A percentile compares a stretch with the other conserved stretches of the same genome.
phyloP scores from a whole-genome alignment of 2,113 vertebrate genomes.

The Myxocyprinus asiaticus region DNA sequence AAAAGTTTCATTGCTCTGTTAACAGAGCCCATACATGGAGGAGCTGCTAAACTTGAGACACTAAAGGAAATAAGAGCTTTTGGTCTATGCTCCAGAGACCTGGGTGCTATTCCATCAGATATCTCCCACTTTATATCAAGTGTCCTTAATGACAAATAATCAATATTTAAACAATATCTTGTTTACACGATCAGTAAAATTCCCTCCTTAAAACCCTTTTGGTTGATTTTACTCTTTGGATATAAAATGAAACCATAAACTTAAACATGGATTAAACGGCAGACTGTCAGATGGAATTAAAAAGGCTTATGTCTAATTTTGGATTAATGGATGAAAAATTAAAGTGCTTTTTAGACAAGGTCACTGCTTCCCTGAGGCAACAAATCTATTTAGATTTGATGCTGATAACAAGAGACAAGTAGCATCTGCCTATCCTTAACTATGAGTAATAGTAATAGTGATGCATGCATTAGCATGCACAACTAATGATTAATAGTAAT shows the following conservation, averaged over 20 bases:
- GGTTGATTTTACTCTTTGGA: neutral
- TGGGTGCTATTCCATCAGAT: conserved; percentile 14
- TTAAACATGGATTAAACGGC: conserved; percentile 13
- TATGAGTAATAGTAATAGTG: too few relatives aligned
- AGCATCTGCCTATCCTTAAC: too few relatives aligned
- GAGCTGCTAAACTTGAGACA: neutral
- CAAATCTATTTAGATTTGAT: too few relatives aligned
- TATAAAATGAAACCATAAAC: conserved; percentile 16
- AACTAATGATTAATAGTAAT: neutral
- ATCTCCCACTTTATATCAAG: conserved; percentile 11
- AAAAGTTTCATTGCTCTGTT: neutral
- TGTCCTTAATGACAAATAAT: conserved; percentile 19
- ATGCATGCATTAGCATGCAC: too few relatives aligned
- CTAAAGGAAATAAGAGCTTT: conserved; percentile 14
- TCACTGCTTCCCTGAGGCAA: neutral
- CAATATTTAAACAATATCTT: conserved; percentile 7
- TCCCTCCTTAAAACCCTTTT: neutral
- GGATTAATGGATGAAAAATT: neutral
- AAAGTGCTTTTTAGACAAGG: neutral
- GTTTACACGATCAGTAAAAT: neutral
- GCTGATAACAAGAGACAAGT: too few relatives aligned
- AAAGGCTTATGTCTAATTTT: conserved; percentile 5
- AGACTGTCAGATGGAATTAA: conserved; percentile 14
- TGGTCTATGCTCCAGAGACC: conserved; percentile 4
- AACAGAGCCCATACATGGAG: too few relatives aligned